Conservation (phyloP, 1,140 invertebrate species). For the Dufourea novaeangliae region DNA sequence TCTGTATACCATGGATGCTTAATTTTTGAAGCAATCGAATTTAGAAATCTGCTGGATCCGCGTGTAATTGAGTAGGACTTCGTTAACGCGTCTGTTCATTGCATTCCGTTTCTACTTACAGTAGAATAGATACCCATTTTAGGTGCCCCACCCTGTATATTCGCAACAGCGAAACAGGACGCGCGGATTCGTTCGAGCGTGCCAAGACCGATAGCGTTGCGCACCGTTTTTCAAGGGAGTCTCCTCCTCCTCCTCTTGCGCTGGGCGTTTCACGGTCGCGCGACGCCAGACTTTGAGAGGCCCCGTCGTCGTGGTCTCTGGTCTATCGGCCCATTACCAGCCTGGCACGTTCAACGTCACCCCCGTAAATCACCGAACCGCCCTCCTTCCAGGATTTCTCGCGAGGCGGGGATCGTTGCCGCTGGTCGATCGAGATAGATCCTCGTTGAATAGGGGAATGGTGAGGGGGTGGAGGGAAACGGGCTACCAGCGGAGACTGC, state of each 20-base stretch:
- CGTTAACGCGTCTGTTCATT: too few relatives aligned
- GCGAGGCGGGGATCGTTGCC: background rate
- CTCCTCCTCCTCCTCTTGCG: too few relatives aligned
- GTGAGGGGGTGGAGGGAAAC: background rate
- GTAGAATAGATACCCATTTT: too few relatives aligned
- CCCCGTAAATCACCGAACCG: slow-evolving; percentile 66
- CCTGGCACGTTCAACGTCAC: slow-evolving; percentile 66
- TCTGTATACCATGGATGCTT: too few relatives aligned
- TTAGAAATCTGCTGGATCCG: too few relatives aligned
- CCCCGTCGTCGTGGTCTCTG: slow-evolving; percentile 44
- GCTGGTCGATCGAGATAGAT: too few relatives aligned
- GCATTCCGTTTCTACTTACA: too few relatives aligned
- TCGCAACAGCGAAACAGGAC: slow-evolving; percentile 50
- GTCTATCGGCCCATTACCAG: slow-evolving; percentile 70
- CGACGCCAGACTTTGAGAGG: slow-evolving; percentile 69
- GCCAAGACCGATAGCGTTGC: slow-evolving; percentile 65
- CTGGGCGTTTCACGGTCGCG: slow-evolving; percentile 67
- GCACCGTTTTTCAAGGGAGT: slow-evolving; percentile 59
- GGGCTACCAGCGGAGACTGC: background rate
- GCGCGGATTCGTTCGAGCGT: slow-evolving; percentile 64
- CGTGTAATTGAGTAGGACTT: too few relatives aligned
- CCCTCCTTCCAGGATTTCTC: slow-evolving; percentile 55
- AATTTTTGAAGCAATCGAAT: too few relatives aligned
- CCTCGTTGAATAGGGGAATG: background rate
- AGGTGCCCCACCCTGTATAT: too few relatives aligned